These are phyloP conservation scores for Platycnemis pennipes DNA, from an alignment of 2,888 invertebrate genomes.

Conservation along the genomic window DNA sequence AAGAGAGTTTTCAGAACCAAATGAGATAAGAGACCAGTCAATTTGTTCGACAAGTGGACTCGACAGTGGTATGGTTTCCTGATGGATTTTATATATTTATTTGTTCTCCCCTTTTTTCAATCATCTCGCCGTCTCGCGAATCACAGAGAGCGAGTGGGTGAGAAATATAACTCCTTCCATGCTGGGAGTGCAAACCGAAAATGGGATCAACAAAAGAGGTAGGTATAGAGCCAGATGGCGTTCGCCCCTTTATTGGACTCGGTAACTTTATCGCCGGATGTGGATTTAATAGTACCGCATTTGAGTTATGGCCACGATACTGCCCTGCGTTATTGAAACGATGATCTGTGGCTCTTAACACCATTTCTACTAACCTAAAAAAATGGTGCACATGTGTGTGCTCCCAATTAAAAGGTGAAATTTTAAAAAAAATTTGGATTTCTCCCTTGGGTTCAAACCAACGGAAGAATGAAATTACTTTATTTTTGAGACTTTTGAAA, in stretches of 20 bases:
- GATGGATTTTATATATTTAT: no score
- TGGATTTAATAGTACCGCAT: conserved; percentile 22
- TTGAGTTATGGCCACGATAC: conserved; percentile 22
- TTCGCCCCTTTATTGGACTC: conserved; percentile 25
- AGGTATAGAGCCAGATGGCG: conserved; percentile 5
- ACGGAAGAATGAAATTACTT: background rate
- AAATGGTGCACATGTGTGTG: background rate
- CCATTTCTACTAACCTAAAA: background rate
- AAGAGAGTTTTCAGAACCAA: background rate
- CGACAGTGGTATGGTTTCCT: background rate
- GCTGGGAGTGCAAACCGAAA: background rate
- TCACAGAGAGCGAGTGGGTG: background rate
- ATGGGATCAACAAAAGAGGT: conserved; percentile 10
- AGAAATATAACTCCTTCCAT: background rate
- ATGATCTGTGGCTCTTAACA: conserved; percentile 16
- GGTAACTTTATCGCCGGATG: conserved; percentile 18
- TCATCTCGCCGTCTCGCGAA: conserved; percentile 4
- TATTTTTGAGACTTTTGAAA: no score
- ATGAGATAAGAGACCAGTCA: background rate
- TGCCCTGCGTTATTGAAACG: conserved; percentile 5
- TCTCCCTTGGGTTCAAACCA: background rate
- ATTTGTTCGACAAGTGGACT: background rate
- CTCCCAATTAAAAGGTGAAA: background rate
- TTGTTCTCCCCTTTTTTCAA: background rate
- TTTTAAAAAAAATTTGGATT: background rate